Conservation (phyloP, 2,797 vertebrate species). For the Prunella strophiata region DNA sequence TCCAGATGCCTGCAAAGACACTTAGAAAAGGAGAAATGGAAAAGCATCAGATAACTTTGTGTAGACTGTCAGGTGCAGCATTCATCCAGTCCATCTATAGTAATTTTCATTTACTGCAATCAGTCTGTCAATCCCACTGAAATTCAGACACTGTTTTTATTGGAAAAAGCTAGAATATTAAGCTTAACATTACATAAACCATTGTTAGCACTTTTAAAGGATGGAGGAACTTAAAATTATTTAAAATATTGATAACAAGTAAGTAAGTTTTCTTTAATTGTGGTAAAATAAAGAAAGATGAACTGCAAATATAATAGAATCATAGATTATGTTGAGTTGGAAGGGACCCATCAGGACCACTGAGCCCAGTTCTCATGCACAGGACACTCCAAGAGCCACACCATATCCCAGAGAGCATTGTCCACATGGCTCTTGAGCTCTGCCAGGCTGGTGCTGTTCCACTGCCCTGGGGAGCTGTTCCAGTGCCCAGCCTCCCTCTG, state of each 20-base stretch:
- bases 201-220: neutral
- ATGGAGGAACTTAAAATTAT: neutral
- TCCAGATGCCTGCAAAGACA: neutral
- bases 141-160: neutral
- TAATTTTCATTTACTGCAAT: neutral
- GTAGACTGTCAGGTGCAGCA: neutral
- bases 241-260: neutral
- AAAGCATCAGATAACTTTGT: neutral
- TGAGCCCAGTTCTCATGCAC: neutral
- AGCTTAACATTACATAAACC: neutral
- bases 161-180: neutral
- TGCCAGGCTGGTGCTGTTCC: neutral
- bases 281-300: neutral
- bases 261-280: neutral
- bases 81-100: neutral
- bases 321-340: neutral
- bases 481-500: neutral
- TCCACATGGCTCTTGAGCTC: neutral
- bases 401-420: fast-evolving
- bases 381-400: neutral
- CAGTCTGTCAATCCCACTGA: neutral
- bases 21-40: neutral
- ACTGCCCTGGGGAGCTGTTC: neutral
- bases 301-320: neutral
- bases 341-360: neutral